A percentile compares a stretch with the other conserved stretches of the same genome.
Conservation (phyloP, 1,140 invertebrate genomes). For the Ptiloglossa arizonensis region DNA sequence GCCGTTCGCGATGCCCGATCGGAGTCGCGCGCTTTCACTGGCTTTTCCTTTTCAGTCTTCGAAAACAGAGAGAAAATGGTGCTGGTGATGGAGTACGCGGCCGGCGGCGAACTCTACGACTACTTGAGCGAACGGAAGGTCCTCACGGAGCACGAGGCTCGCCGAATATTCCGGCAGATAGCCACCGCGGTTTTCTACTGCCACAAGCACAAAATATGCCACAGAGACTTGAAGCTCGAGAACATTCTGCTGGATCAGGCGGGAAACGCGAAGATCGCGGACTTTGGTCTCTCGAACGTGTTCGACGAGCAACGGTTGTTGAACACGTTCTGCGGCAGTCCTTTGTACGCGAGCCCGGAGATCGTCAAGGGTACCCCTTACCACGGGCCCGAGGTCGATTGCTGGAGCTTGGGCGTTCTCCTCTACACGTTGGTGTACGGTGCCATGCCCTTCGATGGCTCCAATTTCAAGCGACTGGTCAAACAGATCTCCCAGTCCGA, state of each 20-base stretch:
- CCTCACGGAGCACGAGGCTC: constrained; percentile 94
- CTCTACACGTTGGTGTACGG: constrained; percentile 99
- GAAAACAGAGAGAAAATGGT: constrained; percentile 99
- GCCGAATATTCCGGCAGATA: constrained; percentile 98
- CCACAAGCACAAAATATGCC: constrained; percentile 99
- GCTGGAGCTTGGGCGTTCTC: constrained; percentile 98
- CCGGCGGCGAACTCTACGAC: constrained; percentile 98
- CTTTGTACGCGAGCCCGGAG: constrained; percentile 98
- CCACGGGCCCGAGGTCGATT: constrained; percentile 97
- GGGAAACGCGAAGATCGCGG: constrained; percentile 99
- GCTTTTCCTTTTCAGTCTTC: constrained; percentile 89
- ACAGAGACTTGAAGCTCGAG: constrained; percentile 99
- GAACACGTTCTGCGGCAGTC: constrained; percentile 98
- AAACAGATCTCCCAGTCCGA: constrained; percentile 98
- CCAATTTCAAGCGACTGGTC: constrained; percentile 97
- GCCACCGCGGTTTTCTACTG: constrained; percentile 99
- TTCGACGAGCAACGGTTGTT: constrained; percentile 95
- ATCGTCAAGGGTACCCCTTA: constrained; percentile 99
- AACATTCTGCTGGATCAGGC: constrained; percentile 98
- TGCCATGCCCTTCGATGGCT: constrained; percentile 99
- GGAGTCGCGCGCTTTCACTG: not conserved
- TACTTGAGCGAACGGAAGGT: constrained; percentile 97
- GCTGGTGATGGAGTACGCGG: constrained; percentile 99
- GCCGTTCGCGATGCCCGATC: too few species aligned
- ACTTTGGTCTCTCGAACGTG: constrained; percentile 99